A percentile compares a stretch with the other conserved stretches of the same genome.
phyloP scores from a whole-genome alignment of 2,797 vertebrate genomes.

The Pseudochromis fuscus region DNA sequence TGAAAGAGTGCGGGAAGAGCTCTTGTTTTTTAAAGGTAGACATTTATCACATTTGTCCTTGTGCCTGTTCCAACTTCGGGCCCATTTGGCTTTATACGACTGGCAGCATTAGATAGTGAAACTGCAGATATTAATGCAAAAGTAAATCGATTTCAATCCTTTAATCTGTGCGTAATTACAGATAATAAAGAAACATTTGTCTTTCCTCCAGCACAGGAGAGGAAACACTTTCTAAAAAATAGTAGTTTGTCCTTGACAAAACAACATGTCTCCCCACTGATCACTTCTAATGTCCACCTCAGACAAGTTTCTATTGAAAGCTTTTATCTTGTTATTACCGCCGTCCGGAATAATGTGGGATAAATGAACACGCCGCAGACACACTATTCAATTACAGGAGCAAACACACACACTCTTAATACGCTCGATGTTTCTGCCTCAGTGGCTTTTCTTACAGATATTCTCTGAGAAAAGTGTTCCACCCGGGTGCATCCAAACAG shows the following conservation, averaged over 20 bases:
- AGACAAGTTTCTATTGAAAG: conserved; percentile 34
- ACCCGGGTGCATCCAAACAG: conserved; percentile 43
- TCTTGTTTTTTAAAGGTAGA: not conserved
- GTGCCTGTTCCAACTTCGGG: too few relatives aligned
- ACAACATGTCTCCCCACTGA: conserved; percentile 9
- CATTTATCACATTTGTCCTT: conserved; percentile 6
- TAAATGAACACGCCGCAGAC: conserved; percentile 45
- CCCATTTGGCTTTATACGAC: too few relatives aligned
- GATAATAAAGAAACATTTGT: conserved; percentile 4
- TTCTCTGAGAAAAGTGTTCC: conserved; percentile 58
- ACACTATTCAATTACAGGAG: conserved; percentile 53
- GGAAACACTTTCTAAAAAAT: not conserved
- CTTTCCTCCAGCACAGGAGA: not conserved
- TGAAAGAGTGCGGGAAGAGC: not conserved
- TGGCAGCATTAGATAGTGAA: too few relatives aligned
- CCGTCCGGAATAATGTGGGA: conserved; percentile 4
- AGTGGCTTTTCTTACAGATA: conserved; percentile 39
- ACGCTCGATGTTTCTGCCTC: conserved; percentile 53
- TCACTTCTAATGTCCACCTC: conserved; percentile 25
- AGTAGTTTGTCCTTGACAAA: conserved; percentile 27
- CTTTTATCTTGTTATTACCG: conserved; percentile 36
- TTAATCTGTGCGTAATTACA: conserved; percentile 4
- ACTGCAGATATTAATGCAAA: not conserved
- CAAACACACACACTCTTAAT: conserved; percentile 54
- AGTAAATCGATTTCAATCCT: not conserved